phyloP scores from a whole-genome alignment of 1,140 invertebrate genomes.

The Propsilocerus akamusi region DNA sequence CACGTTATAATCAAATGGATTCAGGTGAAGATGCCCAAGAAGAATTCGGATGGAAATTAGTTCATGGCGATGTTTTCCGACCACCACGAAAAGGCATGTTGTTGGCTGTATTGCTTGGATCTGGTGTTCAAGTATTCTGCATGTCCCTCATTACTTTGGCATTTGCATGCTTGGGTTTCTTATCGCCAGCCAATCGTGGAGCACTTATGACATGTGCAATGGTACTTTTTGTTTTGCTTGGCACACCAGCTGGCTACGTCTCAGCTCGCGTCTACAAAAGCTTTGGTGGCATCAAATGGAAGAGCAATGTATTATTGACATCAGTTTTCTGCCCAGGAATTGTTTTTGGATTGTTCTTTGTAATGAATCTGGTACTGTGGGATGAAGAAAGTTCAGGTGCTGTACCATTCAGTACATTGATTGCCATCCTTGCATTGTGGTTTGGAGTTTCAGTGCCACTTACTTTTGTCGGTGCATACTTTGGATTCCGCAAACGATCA shows the following conservation, averaged over 20 bases:
- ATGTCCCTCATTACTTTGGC: conserved; percentile 65
- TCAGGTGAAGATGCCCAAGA: conserved; percentile 92
- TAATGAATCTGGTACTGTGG: conserved; percentile 94
- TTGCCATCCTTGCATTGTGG: conserved; percentile 92
- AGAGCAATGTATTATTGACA: conserved; percentile 90
- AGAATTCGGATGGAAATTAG: conserved; percentile 98
- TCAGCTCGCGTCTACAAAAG: conserved; percentile 95
- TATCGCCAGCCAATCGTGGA: conserved; percentile 95
- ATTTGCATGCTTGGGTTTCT: conserved; percentile 94
- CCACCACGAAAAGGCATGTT: conserved; percentile 95
- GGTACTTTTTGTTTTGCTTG: conserved; percentile 86
- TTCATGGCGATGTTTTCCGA: conserved; percentile 88
- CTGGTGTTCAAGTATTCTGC: conserved; percentile 77
- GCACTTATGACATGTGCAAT: conserved; percentile 96
- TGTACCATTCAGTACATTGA: conserved; percentile 91
- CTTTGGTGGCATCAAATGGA: conserved; percentile 96
- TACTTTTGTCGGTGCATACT: conserved; percentile 94
- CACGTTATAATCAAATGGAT: conserved; percentile 93
- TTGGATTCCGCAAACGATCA: conserved; percentile 89
- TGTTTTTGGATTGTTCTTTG: conserved; percentile 88
- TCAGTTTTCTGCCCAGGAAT: conserved; percentile 88
- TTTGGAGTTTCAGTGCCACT: conserved; percentile 95
- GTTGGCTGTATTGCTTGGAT: conserved; percentile 84
- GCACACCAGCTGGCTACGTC: conserved; percentile 88
- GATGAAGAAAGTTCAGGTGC: conserved; percentile 86